Evolutionary conservation across 2,888 invertebrate species (phyloP), one percentile per base, ranked within the genome.

Genomic region (Agrotis exclamationis): DNA sequence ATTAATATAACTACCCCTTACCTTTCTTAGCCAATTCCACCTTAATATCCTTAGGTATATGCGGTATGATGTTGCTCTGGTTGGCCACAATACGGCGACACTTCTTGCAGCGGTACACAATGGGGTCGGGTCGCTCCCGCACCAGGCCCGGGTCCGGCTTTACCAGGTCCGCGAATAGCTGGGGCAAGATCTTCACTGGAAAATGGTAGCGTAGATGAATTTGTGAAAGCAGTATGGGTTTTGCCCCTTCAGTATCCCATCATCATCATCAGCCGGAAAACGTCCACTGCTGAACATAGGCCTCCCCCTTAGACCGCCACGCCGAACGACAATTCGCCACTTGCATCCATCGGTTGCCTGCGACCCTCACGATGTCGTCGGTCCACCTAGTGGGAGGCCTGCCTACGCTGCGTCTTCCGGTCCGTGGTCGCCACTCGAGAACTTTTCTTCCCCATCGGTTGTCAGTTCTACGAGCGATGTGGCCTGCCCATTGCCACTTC

Each of bases 11-110:
- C 9, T 39, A 11, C 18, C n/a, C 14, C 1, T 33, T 83, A 79
- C 94, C 91, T 85, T 94, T 95, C 85, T 93, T 94, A 5, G 94
- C 94, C 4, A 93, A 81, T 47, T 94, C 93, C 11, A 94, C 87
- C 76, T 93, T 92, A 1, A 94, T 79, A 69, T 89, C 89, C 57
- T 93, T 92, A 11, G 96, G 96, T 39, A 96, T 91, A 89, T 99
- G 99, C 14, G 97, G 97, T 60, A 99, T 96, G 73, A 99, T 96
- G 90, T 98, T 98, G 66, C 97, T 97, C 87, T 98, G 98, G 54
- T 97, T 97, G 65, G 99, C 99, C n/a, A 99, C 96, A 28, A 98
- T 97, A 48, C 98, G 97, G 74, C 98, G 97, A 91, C 99, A 99
- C 88, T 97, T 98, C 89, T 97, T 97, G 91, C 99, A 99, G 77